These are phyloP conservation scores for Drosophila kanapiae DNA, from an alignment of 1,140 invertebrate genomes.

Conservation along the genomic window DNA sequence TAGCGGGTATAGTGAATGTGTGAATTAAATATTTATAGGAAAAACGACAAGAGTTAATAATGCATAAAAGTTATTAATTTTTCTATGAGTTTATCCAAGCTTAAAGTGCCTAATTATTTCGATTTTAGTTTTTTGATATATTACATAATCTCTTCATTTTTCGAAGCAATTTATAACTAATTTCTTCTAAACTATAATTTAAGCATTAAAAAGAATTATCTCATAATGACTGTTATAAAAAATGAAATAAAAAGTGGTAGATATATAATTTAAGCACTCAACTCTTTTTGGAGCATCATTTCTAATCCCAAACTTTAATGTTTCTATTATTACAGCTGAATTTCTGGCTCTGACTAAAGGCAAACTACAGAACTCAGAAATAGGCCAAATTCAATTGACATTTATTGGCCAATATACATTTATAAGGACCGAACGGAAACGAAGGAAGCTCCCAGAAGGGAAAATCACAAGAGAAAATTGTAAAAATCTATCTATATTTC, in stretches of 20 bases:
- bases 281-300: background rate
- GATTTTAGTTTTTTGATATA: background rate
- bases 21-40: conserved; percentile 14
- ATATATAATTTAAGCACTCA: background rate
- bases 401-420: conserved; percentile 81
- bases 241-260: too few species aligned
- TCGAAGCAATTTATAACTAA: background rate
- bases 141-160: background rate
- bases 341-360: conserved; percentile 4
- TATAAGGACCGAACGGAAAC: conserved; percentile 62
- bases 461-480: conserved; percentile 28
- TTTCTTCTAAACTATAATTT: background rate
- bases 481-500: conserved; percentile 33
- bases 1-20: background rate
- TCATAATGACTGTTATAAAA: background rate
- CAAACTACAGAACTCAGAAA: conserved; percentile 19
- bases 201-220: background rate
- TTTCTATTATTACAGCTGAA: conserved; percentile 59
- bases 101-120: conserved; percentile 7
- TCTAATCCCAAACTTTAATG: conserved; percentile 14
- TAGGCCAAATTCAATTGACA: conserved; percentile 73
- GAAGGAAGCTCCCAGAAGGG: conserved; percentile 15
- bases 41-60: background rate
- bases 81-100: conserved; percentile 3
- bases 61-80: conserved; percentile 11